These are phyloP conservation scores for Procambarus virginalis DNA, from an alignment of 1,140 invertebrate species.

Conservation along the genomic window DNA sequence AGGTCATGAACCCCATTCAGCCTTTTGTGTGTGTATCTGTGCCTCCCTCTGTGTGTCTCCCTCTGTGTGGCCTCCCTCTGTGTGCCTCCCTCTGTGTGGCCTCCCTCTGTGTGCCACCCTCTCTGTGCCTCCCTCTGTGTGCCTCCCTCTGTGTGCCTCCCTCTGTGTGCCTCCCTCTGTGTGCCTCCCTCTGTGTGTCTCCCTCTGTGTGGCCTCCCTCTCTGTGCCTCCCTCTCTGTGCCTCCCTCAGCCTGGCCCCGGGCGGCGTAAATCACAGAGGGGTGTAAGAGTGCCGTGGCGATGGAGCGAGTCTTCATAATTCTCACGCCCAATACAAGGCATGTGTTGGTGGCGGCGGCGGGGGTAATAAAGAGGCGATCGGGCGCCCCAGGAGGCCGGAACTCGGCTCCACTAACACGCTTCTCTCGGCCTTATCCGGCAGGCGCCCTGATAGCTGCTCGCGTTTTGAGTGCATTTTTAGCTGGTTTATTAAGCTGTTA, in stretches of 20 bases:
- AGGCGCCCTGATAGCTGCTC: neutral
- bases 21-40: neutral
- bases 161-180: too few relatives aligned
- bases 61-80: too few relatives aligned
- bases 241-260: neutral
- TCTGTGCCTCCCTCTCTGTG: neutral
- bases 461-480: constrained; percentile 9
- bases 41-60: too few relatives aligned
- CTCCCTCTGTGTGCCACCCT: too few relatives aligned
- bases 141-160: too few relatives aligned
- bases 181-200: too few relatives aligned
- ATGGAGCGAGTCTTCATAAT: neutral
- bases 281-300: neutral
- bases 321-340: neutral
- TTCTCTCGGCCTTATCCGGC: neutral
- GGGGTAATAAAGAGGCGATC: neutral
- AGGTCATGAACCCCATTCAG: neutral
- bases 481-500: constrained; percentile 43
- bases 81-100: too few relatives aligned
- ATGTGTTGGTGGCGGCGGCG: neutral
- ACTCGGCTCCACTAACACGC: neutral
- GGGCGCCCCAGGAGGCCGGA: neutral
- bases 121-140: too few relatives aligned
- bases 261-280: neutral
- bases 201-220: neutral